Base-by-base conservation (phyloP, 1,140 invertebrate genomes). In the Phenacoccus solenopsis region DNA sequence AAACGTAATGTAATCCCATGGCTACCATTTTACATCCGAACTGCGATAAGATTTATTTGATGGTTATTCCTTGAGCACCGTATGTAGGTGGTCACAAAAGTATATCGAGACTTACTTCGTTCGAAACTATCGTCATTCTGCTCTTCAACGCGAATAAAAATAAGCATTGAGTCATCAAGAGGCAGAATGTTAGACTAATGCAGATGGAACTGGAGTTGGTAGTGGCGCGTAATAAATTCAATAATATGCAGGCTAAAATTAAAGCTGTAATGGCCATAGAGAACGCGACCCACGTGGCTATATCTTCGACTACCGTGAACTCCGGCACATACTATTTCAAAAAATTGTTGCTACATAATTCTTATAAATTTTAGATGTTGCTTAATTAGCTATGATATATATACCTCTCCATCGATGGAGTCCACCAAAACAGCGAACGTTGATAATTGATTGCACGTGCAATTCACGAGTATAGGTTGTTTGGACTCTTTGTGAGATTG, bases 171-270 rank as follows among this genome's bases (percentile, higher is more conserved):
- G 88, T 87, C 61, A 93, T 79, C 76, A 98, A 90, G 1, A 97
- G 86, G 74, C 90, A 93, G 35, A 95, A 84, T 0, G 96, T 87
- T 0, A 97, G 82, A 79, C 98, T 96, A 75, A 94, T 93, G 76
- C 96, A 91, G 69, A 98, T 98, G 27, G 88, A 91, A 78, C 96
- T 97, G 4, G 91, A 92, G 76, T 98, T 97, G 1, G 93, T 96
- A 73, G 90, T 85, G 1, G 89, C 89, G 21, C 91, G 85, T 72
- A 95, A 86, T 24, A 91, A 79, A 20, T 87, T 88, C 69, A 93
- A 76, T 4, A 90, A 88, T 0, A 90, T 75, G 72, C 91, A 83
- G 0, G 90, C 87, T 27, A 83, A 80, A 7, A 95, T 81, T 3
- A 94, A 80, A 24, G 96, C 79, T 9, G 93, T 89, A 21, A 96